Evolutionary conservation across 2,797 vertebrate genomes (phyloP).

Genomic region (Mormyrus proboscirostris): DNA sequence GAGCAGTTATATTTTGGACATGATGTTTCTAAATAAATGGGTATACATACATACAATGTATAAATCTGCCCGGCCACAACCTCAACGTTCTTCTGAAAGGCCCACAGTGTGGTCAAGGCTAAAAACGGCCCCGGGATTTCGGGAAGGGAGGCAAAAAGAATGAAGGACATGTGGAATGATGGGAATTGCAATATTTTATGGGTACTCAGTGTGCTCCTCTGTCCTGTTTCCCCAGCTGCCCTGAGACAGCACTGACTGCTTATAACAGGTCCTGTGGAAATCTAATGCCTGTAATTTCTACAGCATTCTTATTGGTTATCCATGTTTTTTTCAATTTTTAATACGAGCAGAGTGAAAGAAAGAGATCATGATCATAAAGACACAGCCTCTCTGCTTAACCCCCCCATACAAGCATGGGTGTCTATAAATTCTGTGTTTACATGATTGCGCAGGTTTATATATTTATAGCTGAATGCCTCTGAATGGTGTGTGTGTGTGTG

Average conservation of each 20-base stretch:
- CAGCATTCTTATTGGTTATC: neutral
- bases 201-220: neutral
- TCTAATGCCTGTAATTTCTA: neutral
- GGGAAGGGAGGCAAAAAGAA: neutral
- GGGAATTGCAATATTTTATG: neutral
- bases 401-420: neutral
- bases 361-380: neutral
- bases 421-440: neutral
- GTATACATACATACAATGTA: neutral
- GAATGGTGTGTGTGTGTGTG: neutral
- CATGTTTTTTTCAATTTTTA: neutral
- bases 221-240: neutral
- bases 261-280: neutral
- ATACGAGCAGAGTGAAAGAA: neutral
- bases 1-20: slow-evolving; percentile 7
- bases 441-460: neutral
- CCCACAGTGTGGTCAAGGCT: neutral
- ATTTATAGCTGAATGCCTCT: neutral
- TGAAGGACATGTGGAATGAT: neutral
- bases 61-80: slow-evolving; percentile 1
- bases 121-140: neutral
- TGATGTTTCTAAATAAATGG: neutral
- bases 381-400: neutral
- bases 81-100: neutral
- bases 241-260: neutral